phyloP scores from a whole-genome alignment of 2,113 vertebrate genomes.

The Paedocypris sp. region DNA sequence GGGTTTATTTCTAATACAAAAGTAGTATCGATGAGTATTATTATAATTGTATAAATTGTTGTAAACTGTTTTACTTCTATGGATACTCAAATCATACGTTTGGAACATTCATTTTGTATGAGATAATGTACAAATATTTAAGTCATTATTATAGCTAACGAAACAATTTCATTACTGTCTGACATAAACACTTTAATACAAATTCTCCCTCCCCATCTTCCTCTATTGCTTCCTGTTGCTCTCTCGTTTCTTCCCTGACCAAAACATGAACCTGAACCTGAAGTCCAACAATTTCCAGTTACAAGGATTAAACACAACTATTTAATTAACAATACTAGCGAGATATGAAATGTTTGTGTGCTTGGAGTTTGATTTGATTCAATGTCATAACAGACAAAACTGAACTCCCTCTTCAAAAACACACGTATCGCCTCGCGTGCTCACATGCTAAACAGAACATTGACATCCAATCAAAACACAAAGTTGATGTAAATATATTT shows the following conservation, averaged over 20 bases:
- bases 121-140: too few species aligned
- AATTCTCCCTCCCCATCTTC: too few species aligned
- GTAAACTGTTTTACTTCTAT: too few species aligned
- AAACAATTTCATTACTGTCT: too few species aligned
- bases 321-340: not conserved
- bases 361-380: not conserved
- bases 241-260: not conserved
- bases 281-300: not conserved
- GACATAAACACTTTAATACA: too few species aligned
- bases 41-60: too few species aligned
- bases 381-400: not conserved
- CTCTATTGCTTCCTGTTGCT: not conserved
- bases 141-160: too few species aligned
- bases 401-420: not conserved
- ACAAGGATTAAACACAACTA: not conserved
- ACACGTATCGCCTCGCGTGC: not conserved
- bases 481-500: not conserved
- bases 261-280: not conserved
- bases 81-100: not conserved
- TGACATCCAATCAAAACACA: not conserved
- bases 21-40: too few species aligned
- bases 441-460: not conserved
- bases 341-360: not conserved
- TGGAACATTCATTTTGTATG: not conserved
- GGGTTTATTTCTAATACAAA: too few species aligned